These are phyloP conservation scores for Schizopygopsis pylzovi DNA, from an alignment of 2,797 vertebrate genomes.

Conservation along the genomic window DNA sequence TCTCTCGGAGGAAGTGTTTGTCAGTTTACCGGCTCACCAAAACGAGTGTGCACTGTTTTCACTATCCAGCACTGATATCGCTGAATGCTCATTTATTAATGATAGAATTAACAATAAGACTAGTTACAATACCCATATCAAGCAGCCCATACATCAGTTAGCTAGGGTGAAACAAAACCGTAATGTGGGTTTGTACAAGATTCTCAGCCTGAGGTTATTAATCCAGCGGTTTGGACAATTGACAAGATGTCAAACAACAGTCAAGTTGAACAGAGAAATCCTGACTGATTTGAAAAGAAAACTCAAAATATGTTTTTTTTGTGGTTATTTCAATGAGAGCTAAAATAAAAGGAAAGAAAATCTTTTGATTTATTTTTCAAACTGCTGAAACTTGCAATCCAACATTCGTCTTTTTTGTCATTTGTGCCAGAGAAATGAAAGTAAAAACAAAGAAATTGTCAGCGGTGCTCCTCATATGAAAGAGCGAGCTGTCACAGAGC, in stretches of 20 bases:
- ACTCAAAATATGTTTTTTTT: conserved; percentile 54
- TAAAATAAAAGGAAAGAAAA: conserved; percentile 79
- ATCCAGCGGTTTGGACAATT: conserved; percentile 82
- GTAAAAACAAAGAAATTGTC: conserved; percentile 75
- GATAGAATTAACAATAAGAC: conserved; percentile 68
- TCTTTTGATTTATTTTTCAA: conserved; percentile 80
- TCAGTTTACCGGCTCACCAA: conserved; percentile 64
- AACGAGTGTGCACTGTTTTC: conserved; percentile 63
- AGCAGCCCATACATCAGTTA: conserved; percentile 73
- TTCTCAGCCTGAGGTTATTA: conserved; percentile 83
- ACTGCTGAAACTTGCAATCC: conserved; percentile 91
- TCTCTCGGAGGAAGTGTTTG: conserved; percentile 67
- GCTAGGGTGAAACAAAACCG: conserved; percentile 74
- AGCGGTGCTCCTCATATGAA: conserved; percentile 90
- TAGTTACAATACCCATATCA: conserved; percentile 75
- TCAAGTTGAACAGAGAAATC: conserved; percentile 73
- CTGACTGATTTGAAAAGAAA: conserved; percentile 76
- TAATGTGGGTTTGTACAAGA: conserved; percentile 72
- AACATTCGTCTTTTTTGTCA: conserved; percentile 93
- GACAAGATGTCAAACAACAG: conserved; percentile 76
- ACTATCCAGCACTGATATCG: conserved; percentile 75
- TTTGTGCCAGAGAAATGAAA: conserved; percentile 91
- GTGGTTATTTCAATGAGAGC: conserved; percentile 64
- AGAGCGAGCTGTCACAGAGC: conserved; percentile 91
- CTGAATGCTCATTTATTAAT: conserved; percentile 64